Percentiles rank a stretch among this genome's conserved stretches.
phyloP scores from a whole-genome alignment of 2,888 invertebrate species.

The Cryptus armator region DNA sequence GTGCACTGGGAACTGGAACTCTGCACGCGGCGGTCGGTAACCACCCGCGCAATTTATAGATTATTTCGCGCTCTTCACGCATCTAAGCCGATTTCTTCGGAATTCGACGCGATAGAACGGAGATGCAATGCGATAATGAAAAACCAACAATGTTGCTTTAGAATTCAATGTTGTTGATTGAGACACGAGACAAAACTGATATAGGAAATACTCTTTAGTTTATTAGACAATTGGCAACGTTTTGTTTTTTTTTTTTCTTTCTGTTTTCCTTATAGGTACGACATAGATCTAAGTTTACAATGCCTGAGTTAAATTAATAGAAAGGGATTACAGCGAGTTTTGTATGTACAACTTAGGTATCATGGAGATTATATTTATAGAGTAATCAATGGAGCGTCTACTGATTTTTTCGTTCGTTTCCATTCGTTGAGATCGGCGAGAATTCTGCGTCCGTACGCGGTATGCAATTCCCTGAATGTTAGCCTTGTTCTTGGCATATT shows the following conservation, averaged over 20 bases:
- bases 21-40: slow-evolving; percentile 53
- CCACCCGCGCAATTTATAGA: neutral
- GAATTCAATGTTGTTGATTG: neutral
- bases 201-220: neutral
- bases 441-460: slow-evolving; percentile 89
- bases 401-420: slow-evolving; percentile 86
- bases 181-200: neutral
- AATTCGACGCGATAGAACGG: neutral
- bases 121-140: no score
- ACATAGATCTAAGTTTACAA: slow-evolving; percentile 28
- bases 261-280: slow-evolving; percentile 11
- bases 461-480: slow-evolving; percentile 90
- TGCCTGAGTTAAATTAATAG: slow-evolving; percentile 36
- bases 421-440: slow-evolving; percentile 90
- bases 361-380: slow-evolving; percentile 79
- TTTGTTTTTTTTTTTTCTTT: neutral
- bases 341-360: slow-evolving; percentile 38
- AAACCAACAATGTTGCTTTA: no score
- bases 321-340: slow-evolving; percentile 2
- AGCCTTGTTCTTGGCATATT: slow-evolving; percentile 86
- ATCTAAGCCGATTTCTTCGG: no score
- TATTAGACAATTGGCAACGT: slow-evolving; percentile 36
- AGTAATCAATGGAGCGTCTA: slow-evolving; percentile 85
- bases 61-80: neutral
- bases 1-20: slow-evolving; percentile 20